Percentiles rank a stretch among this genome's conserved stretches.
These are phyloP conservation scores for Hassar affinis DNA, from an alignment of 2,113 vertebrate genomes.

Conservation along the genomic window DNA sequence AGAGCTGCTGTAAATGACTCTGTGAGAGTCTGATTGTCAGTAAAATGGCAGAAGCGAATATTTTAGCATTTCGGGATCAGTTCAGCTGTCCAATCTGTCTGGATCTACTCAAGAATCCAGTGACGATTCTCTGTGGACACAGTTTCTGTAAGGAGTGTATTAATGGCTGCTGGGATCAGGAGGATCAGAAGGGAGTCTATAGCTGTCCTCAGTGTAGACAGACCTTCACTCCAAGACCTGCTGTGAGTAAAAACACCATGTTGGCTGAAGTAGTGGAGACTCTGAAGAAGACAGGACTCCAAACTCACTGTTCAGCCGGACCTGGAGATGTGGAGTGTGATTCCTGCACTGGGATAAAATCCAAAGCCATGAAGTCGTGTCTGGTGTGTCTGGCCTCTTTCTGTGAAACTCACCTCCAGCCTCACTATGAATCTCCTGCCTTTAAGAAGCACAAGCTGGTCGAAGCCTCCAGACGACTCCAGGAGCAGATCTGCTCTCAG, in stretches of 20 bases:
- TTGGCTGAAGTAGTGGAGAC: constrained; percentile 21
- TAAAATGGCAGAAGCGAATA: constrained; percentile 13
- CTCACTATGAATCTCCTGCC: background rate
- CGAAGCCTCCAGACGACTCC: background rate
- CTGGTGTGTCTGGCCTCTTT: background rate
- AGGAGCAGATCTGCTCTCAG: constrained; percentile 14
- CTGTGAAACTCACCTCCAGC: constrained; percentile 2
- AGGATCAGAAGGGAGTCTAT: constrained; percentile 20
- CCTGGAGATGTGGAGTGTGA: constrained; percentile 1
- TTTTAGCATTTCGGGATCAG: background rate
- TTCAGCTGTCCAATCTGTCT: constrained; percentile 16
- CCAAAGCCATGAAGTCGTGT: background rate
- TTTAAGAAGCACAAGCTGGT: background rate
- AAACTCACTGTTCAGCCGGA: background rate
- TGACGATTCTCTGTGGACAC: too few species aligned
- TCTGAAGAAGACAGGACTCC: background rate
- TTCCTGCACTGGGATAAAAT: background rate
- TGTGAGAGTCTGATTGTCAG: background rate
- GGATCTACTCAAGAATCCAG: background rate
- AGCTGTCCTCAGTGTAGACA: constrained; percentile 8
- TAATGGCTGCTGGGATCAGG: too few species aligned
- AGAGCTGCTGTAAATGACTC: background rate
- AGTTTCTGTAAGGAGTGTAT: too few species aligned
- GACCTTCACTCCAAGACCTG: constrained; percentile 16
- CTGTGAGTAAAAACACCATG: constrained; percentile 9